A percentile compares a stretch with the other conserved stretches of the same genome.
Evolutionary conservation across 2,888 invertebrate species (phyloP).

Genomic region (Timandra comae): DNA sequence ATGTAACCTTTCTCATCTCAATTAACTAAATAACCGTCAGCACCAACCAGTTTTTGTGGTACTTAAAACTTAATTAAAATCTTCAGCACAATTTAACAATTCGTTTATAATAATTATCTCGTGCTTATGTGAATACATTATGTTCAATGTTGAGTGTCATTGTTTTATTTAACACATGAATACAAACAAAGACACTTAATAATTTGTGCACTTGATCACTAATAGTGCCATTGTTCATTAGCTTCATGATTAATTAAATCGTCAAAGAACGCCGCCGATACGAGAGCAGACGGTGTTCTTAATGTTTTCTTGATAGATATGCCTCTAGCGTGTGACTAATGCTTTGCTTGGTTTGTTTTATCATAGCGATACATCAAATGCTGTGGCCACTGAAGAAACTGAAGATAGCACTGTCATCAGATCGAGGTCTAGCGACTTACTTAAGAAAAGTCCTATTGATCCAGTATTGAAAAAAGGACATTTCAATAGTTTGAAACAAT

Average conservation of each 20-base stretch:
- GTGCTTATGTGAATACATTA: slow-evolving; percentile 72
- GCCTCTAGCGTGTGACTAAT: slow-evolving; percentile 77
- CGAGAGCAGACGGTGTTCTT: slow-evolving; percentile 62
- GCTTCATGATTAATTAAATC: slow-evolving; percentile 67
- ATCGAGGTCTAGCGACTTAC: slow-evolving; percentile 86
- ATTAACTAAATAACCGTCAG: slow-evolving; percentile 60
- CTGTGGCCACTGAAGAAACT: slow-evolving; percentile 71
- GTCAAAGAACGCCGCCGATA: slow-evolving; percentile 58
- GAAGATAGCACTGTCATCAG: slow-evolving; percentile 77
- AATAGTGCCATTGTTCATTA: slow-evolving; percentile 72
- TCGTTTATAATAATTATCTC: slow-evolving; percentile 57
- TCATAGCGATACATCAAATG: slow-evolving; percentile 73
- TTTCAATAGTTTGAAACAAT: slow-evolving; percentile 89
- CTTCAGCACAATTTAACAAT: slow-evolving; percentile 63
- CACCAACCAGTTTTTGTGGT: slow-evolving; percentile 61
- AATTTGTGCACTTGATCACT: slow-evolving; percentile 69
- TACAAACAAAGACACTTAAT: slow-evolving; percentile 57
- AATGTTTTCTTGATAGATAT: slow-evolving; percentile 55
- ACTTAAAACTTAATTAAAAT: slow-evolving; percentile 56
- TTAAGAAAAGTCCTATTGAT: slow-evolving; percentile 81
- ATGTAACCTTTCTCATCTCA: slow-evolving; percentile 54
- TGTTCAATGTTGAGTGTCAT: slow-evolving; percentile 64
- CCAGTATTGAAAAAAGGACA: slow-evolving; percentile 77
- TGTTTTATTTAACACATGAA: slow-evolving; percentile 42
- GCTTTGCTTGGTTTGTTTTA: slow-evolving; percentile 78